These are phyloP conservation scores for Holotrichia oblita DNA, from an alignment of 1,140 invertebrate species.

Conservation along the genomic window DNA sequence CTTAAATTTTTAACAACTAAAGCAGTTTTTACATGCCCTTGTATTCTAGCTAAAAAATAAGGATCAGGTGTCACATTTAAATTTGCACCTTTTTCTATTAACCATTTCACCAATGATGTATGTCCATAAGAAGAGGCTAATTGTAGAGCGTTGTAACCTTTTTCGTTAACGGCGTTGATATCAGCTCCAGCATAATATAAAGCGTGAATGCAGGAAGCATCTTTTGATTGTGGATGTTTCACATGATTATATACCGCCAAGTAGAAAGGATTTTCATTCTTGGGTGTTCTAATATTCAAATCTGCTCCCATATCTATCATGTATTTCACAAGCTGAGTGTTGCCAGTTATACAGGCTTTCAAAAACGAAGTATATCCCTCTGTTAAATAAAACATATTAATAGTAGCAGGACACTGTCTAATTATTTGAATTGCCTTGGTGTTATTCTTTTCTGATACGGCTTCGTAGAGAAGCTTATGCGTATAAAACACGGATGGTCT, in stretches of 20 bases:
- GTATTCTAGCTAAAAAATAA: constrained; percentile 18
- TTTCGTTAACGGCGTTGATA: constrained; percentile 50
- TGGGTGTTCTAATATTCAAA: constrained; percentile 48
- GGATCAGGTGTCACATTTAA: constrained; percentile 21
- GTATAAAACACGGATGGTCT: neutral
- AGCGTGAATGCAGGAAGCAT: constrained; percentile 55
- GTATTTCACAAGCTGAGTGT: constrained; percentile 53
- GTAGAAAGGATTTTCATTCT: constrained; percentile 52
- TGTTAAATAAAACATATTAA: constrained; percentile 5
- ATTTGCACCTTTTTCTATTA: constrained; percentile 52
- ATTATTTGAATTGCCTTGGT: neutral
- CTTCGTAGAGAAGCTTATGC: constrained; percentile 1
- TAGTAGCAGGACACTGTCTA: neutral
- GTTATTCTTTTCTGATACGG: neutral
- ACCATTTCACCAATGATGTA: constrained; percentile 52
- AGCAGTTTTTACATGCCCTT: neutral
- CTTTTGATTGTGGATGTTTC: constrained; percentile 47
- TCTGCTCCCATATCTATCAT: constrained; percentile 55
- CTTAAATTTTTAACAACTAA: constrained; percentile 15
- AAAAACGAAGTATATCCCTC: constrained; percentile 47
- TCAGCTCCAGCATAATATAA: constrained; percentile 55
- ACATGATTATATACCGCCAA: constrained; percentile 52
- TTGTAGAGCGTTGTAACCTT: constrained; percentile 52
- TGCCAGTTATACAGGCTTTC: constrained; percentile 53
- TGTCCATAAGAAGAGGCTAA: constrained; percentile 56